Conservation (phyloP, 2,888 invertebrate genomes). For the Empis livida region DNA sequence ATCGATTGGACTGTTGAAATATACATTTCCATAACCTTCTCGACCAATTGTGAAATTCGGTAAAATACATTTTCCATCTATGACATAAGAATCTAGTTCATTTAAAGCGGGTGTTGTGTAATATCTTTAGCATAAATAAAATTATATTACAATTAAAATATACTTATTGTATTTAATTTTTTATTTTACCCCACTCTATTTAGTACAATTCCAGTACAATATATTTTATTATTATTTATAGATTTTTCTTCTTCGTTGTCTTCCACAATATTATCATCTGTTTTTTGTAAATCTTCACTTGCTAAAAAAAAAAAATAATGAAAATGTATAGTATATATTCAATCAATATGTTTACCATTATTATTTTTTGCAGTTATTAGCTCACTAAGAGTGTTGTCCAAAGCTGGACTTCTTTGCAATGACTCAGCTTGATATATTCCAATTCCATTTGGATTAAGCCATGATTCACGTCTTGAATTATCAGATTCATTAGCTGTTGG, state of each 20-base stretch:
- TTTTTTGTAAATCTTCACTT: conserved; percentile 18
- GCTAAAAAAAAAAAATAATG: too few species aligned
- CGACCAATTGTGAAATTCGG: conserved; percentile 82
- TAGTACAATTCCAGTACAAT: conserved; percentile 52
- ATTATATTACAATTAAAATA: too few species aligned
- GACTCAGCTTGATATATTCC: conserved; percentile 16
- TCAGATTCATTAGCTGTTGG: conserved; percentile 7
- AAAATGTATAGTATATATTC: too few species aligned
- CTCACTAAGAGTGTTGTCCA: conserved; percentile 30
- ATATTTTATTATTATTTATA: conserved; percentile 25
- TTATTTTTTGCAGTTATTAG: conserved; percentile 18
- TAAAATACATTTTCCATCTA: conserved; percentile 63
- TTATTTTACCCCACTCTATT: conserved; percentile 48
- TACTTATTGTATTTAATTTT: too few species aligned
- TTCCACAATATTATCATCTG: conserved; percentile 14
- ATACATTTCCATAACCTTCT: conserved; percentile 80
- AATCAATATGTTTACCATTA: not conserved
- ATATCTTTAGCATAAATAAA: conserved; percentile 38
- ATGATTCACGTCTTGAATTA: conserved; percentile 28
- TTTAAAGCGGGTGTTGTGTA: conserved; percentile 81
- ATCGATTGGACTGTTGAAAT: conserved; percentile 71
- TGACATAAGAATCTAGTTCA: conserved; percentile 58
- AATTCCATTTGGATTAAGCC: conserved; percentile 31
- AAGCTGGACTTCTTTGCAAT: conserved; percentile 15
- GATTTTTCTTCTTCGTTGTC: conserved; percentile 36